These are phyloP conservation scores for Drosophila willistoni DNA, from an alignment of 1,140 invertebrate genomes.

Conservation along the genomic window DNA sequence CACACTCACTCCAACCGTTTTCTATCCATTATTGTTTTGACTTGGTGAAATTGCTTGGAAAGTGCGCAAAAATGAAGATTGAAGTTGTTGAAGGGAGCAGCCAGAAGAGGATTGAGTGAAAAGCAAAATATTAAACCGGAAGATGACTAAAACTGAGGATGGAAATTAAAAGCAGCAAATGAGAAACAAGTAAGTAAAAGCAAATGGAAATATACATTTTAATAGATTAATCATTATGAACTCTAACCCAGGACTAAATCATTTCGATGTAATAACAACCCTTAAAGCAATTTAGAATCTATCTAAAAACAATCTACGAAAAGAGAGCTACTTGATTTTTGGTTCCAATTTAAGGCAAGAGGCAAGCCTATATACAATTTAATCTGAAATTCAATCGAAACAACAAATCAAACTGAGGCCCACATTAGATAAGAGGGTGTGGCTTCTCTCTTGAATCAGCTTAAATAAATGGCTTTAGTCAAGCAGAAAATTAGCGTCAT, in stretches of 20 bases:
- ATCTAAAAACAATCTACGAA: no score
- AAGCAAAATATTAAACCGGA: slow-evolving; percentile 2
- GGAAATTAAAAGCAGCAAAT: slow-evolving; percentile 24
- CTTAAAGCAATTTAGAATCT: no score
- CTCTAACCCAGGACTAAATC: no score
- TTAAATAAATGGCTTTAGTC: slow-evolving; percentile 61
- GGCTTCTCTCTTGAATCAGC: slow-evolving; percentile 40
- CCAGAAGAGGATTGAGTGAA: slow-evolving; percentile 8
- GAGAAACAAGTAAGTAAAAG: no score
- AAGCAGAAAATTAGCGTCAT: slow-evolving; percentile 71
- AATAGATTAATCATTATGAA: no score
- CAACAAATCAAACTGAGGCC: slow-evolving; percentile 35
- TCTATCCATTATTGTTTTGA: slow-evolving; percentile 40
- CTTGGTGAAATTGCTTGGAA: slow-evolving; percentile 73
- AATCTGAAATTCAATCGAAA: slow-evolving; percentile 19
- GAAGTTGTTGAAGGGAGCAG: slow-evolving; percentile 39
- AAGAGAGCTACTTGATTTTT: no score
- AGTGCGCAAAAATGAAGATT: slow-evolving; percentile 69
- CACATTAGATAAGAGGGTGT: slow-evolving; percentile 4
- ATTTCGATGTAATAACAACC: no score
- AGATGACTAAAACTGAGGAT: slow-evolving; percentile 6
- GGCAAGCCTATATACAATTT: no score
- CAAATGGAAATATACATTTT: no score
- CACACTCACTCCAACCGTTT: slow-evolving; percentile 7
- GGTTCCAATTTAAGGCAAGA: no score